phyloP scores from a whole-genome alignment of 2,797 vertebrate genomes.

The Ptychadena robeensis region DNA sequence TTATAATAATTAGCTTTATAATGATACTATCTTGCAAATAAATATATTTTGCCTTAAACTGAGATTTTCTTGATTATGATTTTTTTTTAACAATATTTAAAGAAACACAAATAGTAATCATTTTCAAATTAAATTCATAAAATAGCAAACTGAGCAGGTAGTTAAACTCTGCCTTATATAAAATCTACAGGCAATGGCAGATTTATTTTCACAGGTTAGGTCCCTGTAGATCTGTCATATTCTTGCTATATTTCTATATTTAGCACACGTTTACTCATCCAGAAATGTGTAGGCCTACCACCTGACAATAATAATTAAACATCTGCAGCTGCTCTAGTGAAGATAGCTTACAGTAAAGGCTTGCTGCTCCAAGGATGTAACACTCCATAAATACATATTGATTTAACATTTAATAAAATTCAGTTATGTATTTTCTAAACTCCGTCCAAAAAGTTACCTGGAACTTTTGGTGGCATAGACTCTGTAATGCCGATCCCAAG shows the following conservation, averaged over 20 bases:
- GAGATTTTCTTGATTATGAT: neutral
- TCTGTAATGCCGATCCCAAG: neutral
- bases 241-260: neutral
- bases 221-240: slow-evolving; percentile 20
- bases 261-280: neutral
- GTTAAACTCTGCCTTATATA: neutral
- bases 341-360: neutral
- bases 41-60: too few species aligned
- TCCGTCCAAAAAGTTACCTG: neutral
- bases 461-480: neutral
- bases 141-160: neutral
- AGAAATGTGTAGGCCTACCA: neutral
- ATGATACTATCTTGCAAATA: too few species aligned
- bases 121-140: neutral
- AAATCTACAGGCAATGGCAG: neutral
- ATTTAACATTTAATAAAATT: neutral
- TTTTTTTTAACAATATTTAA: too few species aligned
- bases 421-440: neutral
- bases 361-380: neutral
- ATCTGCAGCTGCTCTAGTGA: neutral
- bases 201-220: slow-evolving; percentile 10
- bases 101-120: too few species aligned
- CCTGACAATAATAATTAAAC: neutral
- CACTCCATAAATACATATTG: neutral
- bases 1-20: too few species aligned